phyloP scores from a whole-genome alignment of 1,140 invertebrate species.

The Brevipalpus yothersi region DNA sequence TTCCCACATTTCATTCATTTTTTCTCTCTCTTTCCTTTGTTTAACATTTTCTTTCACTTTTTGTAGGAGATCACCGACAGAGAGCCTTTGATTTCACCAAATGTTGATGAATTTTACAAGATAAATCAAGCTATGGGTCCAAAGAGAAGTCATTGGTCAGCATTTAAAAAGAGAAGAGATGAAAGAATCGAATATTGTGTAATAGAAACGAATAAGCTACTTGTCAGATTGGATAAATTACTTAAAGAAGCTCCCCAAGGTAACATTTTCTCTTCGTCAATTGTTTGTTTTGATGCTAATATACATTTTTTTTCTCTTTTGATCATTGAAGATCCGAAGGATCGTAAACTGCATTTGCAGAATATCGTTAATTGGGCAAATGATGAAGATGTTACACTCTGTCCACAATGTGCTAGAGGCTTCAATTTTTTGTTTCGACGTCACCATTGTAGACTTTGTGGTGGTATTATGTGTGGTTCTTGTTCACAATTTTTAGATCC shows the following conservation, averaged over 20 bases:
- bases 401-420: constrained; percentile 62
- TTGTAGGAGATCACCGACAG: too few species aligned
- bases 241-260: constrained; percentile 42
- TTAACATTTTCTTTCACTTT: too few species aligned
- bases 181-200: constrained; percentile 56
- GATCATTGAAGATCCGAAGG: not conserved
- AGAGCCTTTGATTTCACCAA: too few species aligned
- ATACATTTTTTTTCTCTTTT: not conserved
- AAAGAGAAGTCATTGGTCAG: constrained; percentile 34
- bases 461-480: constrained; percentile 74
- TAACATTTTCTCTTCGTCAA: not conserved
- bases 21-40: too few species aligned
- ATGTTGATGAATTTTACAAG: too few species aligned
- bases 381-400: constrained; percentile 62
- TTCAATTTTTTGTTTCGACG: constrained; percentile 67
- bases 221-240: constrained; percentile 78
- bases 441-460: constrained; percentile 89
- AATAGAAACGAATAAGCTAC: constrained; percentile 77
- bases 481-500: constrained; percentile 72
- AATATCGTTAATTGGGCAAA: constrained; percentile 74
- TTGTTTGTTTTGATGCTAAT: not conserved
- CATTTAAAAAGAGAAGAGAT: constrained; percentile 48
- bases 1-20: too few species aligned
- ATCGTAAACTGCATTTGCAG: constrained; percentile 30
- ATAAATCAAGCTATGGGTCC: constrained; percentile 21